phyloP scores from a whole-genome alignment of 2,888 invertebrate genomes.

The Carpatolechia fugitivella region DNA sequence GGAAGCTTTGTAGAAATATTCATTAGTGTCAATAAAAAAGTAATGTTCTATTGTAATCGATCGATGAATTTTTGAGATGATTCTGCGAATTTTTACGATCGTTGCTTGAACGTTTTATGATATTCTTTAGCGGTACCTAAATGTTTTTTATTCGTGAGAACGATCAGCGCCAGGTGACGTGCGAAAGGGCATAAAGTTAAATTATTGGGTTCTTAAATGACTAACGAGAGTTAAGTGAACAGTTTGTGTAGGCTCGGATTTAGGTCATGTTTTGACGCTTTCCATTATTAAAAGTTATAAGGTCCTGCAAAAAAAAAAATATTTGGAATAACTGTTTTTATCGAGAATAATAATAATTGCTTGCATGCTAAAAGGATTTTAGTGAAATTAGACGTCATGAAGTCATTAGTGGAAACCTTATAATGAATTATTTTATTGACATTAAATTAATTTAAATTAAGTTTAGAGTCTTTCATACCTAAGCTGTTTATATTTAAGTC shows the following conservation, averaged over 20 bases:
- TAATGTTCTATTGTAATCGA: slow-evolving; percentile 68
- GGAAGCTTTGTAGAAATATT: slow-evolving; percentile 52
- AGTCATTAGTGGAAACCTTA: too few species aligned
- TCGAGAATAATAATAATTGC: too few species aligned
- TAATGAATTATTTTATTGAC: too few species aligned
- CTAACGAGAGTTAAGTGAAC: neutral
- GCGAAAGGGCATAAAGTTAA: slow-evolving; percentile 6
- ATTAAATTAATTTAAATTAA: too few species aligned
- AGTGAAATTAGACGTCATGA: too few species aligned
- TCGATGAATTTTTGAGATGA: slow-evolving; percentile 70
- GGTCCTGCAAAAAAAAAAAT: too few species aligned
- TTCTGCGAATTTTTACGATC: slow-evolving; percentile 72
- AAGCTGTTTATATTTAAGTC: too few species aligned
- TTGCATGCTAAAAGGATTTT: too few species aligned
- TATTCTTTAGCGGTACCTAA: slow-evolving; percentile 44
- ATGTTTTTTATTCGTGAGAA: slow-evolving; percentile 59
- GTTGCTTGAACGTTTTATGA: slow-evolving; percentile 59
- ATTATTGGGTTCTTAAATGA: slow-evolving; percentile 8
- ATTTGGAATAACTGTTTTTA: too few species aligned
- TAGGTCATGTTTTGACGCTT: neutral
- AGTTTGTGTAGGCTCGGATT: neutral
- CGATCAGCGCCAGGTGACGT: slow-evolving; percentile 39
- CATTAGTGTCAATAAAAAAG: slow-evolving; percentile 74
- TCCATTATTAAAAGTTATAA: neutral
- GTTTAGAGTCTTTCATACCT: too few species aligned